Conservation (phyloP, 2,888 invertebrate genomes). For the Xestia c-nigrum region DNA sequence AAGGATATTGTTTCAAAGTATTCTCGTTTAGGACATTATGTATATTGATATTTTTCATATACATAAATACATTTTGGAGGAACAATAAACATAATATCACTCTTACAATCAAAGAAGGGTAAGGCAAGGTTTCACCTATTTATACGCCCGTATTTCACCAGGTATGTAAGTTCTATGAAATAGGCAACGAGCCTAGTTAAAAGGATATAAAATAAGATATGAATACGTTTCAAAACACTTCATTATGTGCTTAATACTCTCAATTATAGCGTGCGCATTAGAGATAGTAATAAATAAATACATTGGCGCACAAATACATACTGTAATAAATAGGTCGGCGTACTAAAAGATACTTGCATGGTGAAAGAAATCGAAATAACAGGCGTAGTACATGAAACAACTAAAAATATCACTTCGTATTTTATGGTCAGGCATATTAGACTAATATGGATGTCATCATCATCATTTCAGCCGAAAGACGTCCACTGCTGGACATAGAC, state of each 20-base stretch:
- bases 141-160: neutral
- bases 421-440: neutral
- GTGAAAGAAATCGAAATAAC: conserved; percentile 1
- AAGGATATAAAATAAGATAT: conserved; percentile 4
- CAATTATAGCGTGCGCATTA: conserved; percentile 29
- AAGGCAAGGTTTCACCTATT: too few species aligned
- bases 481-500: too few species aligned
- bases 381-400: neutral
- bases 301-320: conserved; percentile 10
- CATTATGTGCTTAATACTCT: conserved; percentile 15
- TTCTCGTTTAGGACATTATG: neutral
- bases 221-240: neutral
- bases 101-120: neutral
- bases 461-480: too few species aligned
- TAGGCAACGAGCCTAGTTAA: neutral
- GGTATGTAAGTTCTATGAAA: neutral
- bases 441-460: neutral
- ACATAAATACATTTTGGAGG: neutral
- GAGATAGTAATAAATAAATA: conserved; percentile 8
- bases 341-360: conserved; percentile 9
- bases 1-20: conserved; percentile 14
- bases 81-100: neutral
- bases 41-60: neutral
- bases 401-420: neutral
- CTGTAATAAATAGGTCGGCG: conserved; percentile 4